These are phyloP conservation scores for Alviniconcha marisindica DNA, from an alignment of 1,140 invertebrate species.

Conservation along the genomic window DNA sequence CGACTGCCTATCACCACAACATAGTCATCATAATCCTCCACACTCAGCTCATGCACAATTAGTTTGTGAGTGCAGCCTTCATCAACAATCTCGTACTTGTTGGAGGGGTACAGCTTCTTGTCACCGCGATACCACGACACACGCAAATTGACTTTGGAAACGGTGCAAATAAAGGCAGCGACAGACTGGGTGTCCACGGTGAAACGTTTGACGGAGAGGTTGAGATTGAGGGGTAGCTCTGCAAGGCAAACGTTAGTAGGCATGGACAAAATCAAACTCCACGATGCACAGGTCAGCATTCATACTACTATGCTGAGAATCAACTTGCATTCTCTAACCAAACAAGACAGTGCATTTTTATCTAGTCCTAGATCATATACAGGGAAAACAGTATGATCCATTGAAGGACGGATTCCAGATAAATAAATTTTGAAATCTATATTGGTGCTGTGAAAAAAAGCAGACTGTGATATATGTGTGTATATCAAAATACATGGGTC, in stretches of 20 bases:
- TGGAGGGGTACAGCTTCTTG: conserved; percentile 75
- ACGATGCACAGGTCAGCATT: not conserved
- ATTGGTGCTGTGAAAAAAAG: too few species aligned
- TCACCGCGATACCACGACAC: conserved; percentile 97
- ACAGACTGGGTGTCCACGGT: conserved; percentile 45
- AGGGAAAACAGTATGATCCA: too few species aligned
- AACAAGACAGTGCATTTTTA: too few species aligned
- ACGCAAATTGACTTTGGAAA: conserved; percentile 95
- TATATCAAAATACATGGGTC: too few species aligned
- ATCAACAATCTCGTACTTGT: conserved; percentile 61
- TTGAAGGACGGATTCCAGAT: too few species aligned
- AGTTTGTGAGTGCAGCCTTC: conserved; percentile 61
- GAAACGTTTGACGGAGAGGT: conserved; percentile 59
- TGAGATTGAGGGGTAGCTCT: conserved; percentile 66
- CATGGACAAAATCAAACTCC: not conserved
- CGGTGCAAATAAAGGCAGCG: conserved; percentile 94
- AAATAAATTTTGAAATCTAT: too few species aligned
- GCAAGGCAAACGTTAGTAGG: conserved; percentile 48
- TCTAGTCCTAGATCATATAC: too few species aligned
- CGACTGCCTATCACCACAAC: conserved; percentile 61
- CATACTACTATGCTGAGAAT: not conserved
- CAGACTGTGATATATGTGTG: too few species aligned
- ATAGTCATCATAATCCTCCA: conserved; percentile 63
- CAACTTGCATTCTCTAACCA: too few species aligned
- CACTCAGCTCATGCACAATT: conserved; percentile 61